phyloP scores from a whole-genome alignment of 1,140 invertebrate species.

The Uloborus diversus region DNA sequence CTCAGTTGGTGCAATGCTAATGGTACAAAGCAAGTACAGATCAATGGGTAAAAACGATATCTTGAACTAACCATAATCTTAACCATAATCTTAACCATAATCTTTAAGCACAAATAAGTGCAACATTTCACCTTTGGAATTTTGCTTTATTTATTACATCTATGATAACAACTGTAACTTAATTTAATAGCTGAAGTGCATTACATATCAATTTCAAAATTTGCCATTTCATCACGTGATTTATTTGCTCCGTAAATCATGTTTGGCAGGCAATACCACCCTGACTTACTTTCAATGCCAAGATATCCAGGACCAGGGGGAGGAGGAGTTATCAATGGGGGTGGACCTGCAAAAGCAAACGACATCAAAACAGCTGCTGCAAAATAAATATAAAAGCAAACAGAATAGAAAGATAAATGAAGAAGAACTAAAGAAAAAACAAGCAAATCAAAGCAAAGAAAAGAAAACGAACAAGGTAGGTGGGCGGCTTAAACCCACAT shows the following conservation, averaged over 20 bases:
- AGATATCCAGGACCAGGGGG: constrained; percentile 67
- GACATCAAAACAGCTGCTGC: constrained; percentile 20
- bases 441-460: not conserved
- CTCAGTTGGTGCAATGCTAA: too few relatives aligned
- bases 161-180: not conserved
- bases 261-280: too few relatives aligned
- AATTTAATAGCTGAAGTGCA: not conserved
- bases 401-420: not conserved
- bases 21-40: too few relatives aligned
- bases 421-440: not conserved
- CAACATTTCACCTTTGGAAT: too few relatives aligned
- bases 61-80: too few relatives aligned
- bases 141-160: not conserved
- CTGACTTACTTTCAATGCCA: constrained; percentile 44
- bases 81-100: too few relatives aligned
- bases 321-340: constrained; percentile 72
- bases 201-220: not conserved
- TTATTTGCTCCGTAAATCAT: too few relatives aligned
- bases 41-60: too few relatives aligned
- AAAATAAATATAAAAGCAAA: constrained; percentile 1
- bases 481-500: too few relatives aligned
- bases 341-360: constrained; percentile 67
- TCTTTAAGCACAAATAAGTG: too few relatives aligned
- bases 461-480: not conserved
- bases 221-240: not conserved